These are phyloP conservation scores for Mystacides longicornis DNA, from an alignment of 2,888 invertebrate genomes.

Conservation along the genomic window DNA sequence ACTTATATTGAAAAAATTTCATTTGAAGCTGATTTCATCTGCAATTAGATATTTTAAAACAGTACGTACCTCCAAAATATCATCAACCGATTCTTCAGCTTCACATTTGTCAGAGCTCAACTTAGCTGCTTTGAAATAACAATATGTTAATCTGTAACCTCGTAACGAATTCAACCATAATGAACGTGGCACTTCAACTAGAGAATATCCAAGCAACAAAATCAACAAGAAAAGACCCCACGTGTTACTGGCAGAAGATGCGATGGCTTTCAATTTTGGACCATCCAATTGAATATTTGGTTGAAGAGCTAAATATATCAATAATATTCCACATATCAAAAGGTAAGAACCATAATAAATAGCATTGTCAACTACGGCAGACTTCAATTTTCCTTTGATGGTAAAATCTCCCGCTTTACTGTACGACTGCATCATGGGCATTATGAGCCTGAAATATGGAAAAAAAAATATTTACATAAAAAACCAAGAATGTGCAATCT, in stretches of 20 bases:
- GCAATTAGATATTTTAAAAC: not conserved
- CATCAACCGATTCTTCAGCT: conserved; percentile 94
- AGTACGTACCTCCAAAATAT: conserved; percentile 73
- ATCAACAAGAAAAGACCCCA: conserved; percentile 97
- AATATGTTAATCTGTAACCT: conserved; percentile 74
- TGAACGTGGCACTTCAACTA: conserved; percentile 90
- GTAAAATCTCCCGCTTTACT: conserved; percentile 97
- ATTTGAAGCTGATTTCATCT: not conserved
- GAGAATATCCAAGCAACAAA: conserved; percentile 83
- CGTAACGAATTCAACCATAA: conserved; percentile 87
- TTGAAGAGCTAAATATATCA: conserved; percentile 90
- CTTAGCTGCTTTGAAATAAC: conserved; percentile 92
- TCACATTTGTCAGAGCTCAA: conserved; percentile 92
- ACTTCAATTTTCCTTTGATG: conserved; percentile 86
- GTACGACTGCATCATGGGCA: conserved; percentile 99
- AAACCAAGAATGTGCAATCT: too few relatives aligned
- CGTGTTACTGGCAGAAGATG: conserved; percentile 97
- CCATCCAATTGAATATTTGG: conserved; percentile 84
- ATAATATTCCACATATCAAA: conserved; percentile 85
- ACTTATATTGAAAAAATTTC: conserved; percentile 6
- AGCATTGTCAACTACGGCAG: conserved; percentile 92
- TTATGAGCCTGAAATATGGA: conserved; percentile 65
- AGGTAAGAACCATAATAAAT: conserved; percentile 97
- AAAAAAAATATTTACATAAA: too few relatives aligned
- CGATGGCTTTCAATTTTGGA: conserved; percentile 90